Conservation (phyloP, 2,797 vertebrate species). For the Lacerta bilineata region DNA sequence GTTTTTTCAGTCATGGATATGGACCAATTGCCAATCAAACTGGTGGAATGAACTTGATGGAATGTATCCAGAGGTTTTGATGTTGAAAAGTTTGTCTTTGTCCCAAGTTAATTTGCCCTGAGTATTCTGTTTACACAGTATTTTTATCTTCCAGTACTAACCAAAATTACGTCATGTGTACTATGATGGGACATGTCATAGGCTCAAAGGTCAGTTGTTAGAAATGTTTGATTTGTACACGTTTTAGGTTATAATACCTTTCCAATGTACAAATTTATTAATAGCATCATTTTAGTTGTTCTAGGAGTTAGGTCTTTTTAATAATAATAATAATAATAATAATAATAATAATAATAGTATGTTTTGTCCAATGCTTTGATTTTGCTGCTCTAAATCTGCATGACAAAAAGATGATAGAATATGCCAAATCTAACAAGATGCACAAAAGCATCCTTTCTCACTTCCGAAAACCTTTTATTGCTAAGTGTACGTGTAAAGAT, state of each 20-base stretch:
- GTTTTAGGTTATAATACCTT: background rate
- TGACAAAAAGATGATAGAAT: no score
- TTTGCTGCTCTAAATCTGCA: background rate
- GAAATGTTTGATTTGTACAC: conserved; percentile 8
- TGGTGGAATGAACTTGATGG: no score
- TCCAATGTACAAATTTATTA: background rate
- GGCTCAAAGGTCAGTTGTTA: background rate
- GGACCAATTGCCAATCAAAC: no score
- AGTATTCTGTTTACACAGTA: background rate
- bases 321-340: background rate
- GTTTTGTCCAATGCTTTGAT: background rate
- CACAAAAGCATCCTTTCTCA: no score
- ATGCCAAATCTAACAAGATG: no score
- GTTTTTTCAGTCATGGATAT: no score
- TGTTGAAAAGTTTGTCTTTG: background rate
- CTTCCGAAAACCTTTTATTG: no score
- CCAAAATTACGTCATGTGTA: background rate
- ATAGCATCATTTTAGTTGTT: background rate
- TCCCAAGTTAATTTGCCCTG: background rate
- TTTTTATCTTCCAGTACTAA: background rate
- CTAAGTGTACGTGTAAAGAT: background rate
- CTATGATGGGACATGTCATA: background rate
- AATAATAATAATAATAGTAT: no score
- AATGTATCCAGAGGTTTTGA: no score
- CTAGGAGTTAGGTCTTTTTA: background rate